Evolutionary conservation across 1,140 invertebrate species (phyloP), one percentile per base, ranked within the genome.

Genomic region (Delia radicum): DNA sequence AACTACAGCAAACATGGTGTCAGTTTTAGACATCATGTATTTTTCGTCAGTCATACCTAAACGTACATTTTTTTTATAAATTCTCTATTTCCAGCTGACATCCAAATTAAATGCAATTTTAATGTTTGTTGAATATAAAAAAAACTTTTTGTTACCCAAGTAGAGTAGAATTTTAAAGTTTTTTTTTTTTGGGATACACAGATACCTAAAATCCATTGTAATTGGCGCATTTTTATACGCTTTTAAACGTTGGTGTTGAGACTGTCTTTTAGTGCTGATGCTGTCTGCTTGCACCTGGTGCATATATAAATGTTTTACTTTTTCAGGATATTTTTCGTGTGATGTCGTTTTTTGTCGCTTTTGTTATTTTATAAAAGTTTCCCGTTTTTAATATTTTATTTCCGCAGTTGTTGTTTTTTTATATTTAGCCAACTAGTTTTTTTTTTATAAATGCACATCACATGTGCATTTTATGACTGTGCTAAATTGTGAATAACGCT

Each of bases 361-460:
- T 3, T 21, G 55, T 61, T 33, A 7, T 37, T 37, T 55, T 55
- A 21, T 55, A 4, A 55, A 55, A 1, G 1, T n/a, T 55, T 55
- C 48, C 10, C n/a, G 4, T 55, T 21, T 4, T 0, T 21, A 55
- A 42, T 42, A 13, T 42, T 55, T 55, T 21, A n/a, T 55, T 55
- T 55, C 48, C n/a, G n/a, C n/a, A n/a, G n/a, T n/a, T n/a, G n/a
- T n/a, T n/a, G 48, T 55, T 21, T 6, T 3, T 55, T 55, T 21
- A 48, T n/a, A 48, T 21, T 21, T 48, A 13, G n/a, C n/a, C n/a
- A 55, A 55, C n/a, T 3, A 55, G n/a, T 7, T 42, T 55, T 31
- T 42, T 55, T 31, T 67, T 31, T 67, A 67, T n/a, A 67, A 5
- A 67, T 67, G 63, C 63, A 31, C 63, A 67, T 28, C 63, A 67